Conservation (phyloP, 2,797 vertebrate genomes). For the Eospalax fontanierii region DNA sequence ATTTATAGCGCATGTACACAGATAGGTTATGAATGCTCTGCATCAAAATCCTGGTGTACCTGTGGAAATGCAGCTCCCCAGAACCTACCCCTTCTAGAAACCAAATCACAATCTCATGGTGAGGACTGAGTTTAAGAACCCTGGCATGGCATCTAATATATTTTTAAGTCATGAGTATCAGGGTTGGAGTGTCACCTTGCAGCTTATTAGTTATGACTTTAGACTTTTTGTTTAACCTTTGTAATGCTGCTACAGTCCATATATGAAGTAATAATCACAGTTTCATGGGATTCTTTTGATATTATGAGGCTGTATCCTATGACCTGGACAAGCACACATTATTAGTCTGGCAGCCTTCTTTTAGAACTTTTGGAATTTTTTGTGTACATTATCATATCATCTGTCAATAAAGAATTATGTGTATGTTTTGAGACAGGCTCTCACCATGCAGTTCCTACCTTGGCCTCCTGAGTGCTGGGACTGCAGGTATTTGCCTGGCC, state of each 20-base stretch:
- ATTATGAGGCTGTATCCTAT: neutral
- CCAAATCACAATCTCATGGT: neutral
- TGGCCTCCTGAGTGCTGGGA: neutral
- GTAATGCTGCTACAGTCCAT: neutral
- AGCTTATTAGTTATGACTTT: neutral
- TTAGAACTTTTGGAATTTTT: constrained; percentile 5
- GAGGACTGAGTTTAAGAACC: neutral
- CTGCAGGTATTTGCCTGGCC: neutral
- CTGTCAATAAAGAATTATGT: neutral
- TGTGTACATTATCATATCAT: neutral
- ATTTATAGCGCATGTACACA: neutral
- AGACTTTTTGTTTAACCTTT: neutral
- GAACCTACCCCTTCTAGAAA: neutral
- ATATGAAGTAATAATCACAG: neutral
- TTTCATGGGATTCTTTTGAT: neutral
- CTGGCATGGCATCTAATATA: too few species aligned
- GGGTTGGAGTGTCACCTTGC: neutral
- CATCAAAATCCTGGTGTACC: neutral
- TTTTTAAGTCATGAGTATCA: neutral
- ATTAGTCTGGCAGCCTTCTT: neutral
- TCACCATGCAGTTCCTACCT: neutral
- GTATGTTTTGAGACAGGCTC: neutral
- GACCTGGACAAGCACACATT: neutral
- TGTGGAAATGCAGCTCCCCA: neutral
- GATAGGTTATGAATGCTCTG: neutral